Evolutionary conservation across 2,888 invertebrate species (phyloP).

Genomic region (Nomada fabriciana): DNA sequence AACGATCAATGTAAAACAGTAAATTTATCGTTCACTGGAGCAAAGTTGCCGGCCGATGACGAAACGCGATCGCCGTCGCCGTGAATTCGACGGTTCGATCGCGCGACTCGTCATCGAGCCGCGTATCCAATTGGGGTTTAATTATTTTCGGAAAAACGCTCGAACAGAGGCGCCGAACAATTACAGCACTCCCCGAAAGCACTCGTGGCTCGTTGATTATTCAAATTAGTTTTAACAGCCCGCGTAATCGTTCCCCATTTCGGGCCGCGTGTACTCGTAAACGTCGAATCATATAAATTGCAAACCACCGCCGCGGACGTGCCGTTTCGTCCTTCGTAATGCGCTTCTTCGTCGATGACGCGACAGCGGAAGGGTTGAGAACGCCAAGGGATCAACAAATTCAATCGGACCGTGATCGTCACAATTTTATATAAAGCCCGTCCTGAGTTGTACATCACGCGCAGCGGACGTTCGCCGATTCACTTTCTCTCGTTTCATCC

Average conservation of each 20-base stretch:
- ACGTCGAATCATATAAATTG: slow-evolving; percentile 51
- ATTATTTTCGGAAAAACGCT: slow-evolving; percentile 15
- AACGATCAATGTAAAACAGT: slow-evolving; percentile 5
- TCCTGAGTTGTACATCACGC: slow-evolving; percentile 43
- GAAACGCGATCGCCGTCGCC: slow-evolving; percentile 1
- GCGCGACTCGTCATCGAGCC: slow-evolving; percentile 1
- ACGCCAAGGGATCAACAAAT: slow-evolving; percentile 46
- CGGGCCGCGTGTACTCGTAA: slow-evolving; percentile 1
- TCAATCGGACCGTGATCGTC: slow-evolving; percentile 54
- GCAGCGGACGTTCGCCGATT: slow-evolving; percentile 31
- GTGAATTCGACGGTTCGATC: slow-evolving; percentile 21
- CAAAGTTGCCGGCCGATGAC: not conserved
- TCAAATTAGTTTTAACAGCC: slow-evolving; percentile 22
- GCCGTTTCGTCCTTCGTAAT: slow-evolving; percentile 15
- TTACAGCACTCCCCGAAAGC: not conserved
- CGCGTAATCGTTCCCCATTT: not conserved
- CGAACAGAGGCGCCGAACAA: not conserved
- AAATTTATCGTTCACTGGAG: not conserved
- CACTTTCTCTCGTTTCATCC: slow-evolving; percentile 17
- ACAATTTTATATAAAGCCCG: slow-evolving; percentile 17
- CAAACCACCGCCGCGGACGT: slow-evolving; percentile 8
- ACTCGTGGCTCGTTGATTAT: not conserved
- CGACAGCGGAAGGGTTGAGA: slow-evolving; percentile 36
- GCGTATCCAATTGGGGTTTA: not conserved
- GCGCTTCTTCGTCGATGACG: slow-evolving; percentile 17